Evolutionary conservation across 1,140 invertebrate genomes (phyloP).

Genomic region (Zeugodacus cucurbitae): DNA sequence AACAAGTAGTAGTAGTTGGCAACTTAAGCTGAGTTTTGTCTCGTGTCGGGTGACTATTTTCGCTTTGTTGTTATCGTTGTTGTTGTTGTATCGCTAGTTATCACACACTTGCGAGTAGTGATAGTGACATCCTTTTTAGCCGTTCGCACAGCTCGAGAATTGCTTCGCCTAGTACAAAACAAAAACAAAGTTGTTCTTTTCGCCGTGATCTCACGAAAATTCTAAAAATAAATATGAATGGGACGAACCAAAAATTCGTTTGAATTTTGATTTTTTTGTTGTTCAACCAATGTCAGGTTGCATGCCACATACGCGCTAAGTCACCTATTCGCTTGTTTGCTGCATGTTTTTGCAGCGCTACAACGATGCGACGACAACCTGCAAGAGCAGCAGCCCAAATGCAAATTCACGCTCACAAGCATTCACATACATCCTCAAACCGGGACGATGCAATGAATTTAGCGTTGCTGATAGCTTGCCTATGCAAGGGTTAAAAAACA

Average conservation of each 20-base stretch:
- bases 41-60: neutral
- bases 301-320: neutral
- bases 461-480: neutral
- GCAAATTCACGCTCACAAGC: neutral
- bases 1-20: neutral
- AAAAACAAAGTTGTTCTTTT: neutral
- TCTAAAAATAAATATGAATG: neutral
- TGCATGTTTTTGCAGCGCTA: neutral
- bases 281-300: neutral
- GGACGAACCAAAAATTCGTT: neutral
- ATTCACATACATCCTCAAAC: neutral
- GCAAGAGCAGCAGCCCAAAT: neutral
- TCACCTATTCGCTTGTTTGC: neutral
- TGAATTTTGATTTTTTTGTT: too few species aligned
- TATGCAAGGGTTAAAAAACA: slow-evolving; percentile 10
- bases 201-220: neutral
- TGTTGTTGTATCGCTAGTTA: neutral
- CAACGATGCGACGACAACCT: neutral
- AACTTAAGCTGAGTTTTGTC: neutral
- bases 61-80: neutral
- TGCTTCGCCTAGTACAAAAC: too few species aligned
- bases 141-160: too few species aligned
- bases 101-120: neutral
- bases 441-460: neutral
- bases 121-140: neutral